phyloP scores from a whole-genome alignment of 2,113 vertebrate species.

The Leptobrachium leishanense region DNA sequence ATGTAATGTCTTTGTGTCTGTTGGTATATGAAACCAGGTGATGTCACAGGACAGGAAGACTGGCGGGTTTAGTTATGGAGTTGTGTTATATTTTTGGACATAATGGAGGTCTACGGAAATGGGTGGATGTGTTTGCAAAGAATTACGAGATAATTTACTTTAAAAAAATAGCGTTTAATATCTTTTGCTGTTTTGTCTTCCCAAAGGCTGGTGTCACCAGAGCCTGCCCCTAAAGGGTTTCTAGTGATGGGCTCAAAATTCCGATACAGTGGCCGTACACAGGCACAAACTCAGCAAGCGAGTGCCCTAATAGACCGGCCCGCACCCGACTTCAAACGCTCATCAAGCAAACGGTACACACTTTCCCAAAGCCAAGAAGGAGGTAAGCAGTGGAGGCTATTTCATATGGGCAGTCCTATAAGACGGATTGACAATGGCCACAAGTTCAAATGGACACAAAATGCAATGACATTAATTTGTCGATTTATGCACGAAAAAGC shows the following conservation, averaged over 20 bases:
- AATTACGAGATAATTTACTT: too few relatives aligned
- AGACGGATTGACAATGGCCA: too few relatives aligned
- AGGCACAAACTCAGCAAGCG: conserved; percentile 93
- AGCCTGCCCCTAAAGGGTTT: conserved; percentile 95
- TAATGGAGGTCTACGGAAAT: too few relatives aligned
- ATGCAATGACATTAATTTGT: too few relatives aligned
- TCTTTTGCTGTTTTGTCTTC: background rate
- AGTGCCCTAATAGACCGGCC: conserved; percentile 94
- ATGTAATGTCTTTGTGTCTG: too few relatives aligned
- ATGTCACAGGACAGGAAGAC: too few relatives aligned
- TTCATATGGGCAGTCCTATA: conserved; percentile 3
- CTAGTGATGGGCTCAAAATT: conserved; percentile 98
- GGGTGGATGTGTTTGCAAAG: too few relatives aligned
- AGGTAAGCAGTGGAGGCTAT: conserved; percentile 69
- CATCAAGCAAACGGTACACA: conserved; percentile 93
- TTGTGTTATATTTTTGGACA: too few relatives aligned
- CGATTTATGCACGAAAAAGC: too few relatives aligned
- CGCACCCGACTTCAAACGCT: conserved; percentile 92
- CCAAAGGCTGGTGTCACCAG: conserved; percentile 88
- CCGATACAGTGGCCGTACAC: conserved; percentile 93
- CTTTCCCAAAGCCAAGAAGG: conserved; percentile 95
- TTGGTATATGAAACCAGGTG: too few relatives aligned
- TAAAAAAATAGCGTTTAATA: background rate
- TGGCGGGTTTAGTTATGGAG: too few relatives aligned
- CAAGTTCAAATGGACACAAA: too few relatives aligned